Evolutionary conservation across 2,888 invertebrate genomes (phyloP), one percentile per base, ranked within the genome.

Genomic region (Beris morrisii): DNA sequence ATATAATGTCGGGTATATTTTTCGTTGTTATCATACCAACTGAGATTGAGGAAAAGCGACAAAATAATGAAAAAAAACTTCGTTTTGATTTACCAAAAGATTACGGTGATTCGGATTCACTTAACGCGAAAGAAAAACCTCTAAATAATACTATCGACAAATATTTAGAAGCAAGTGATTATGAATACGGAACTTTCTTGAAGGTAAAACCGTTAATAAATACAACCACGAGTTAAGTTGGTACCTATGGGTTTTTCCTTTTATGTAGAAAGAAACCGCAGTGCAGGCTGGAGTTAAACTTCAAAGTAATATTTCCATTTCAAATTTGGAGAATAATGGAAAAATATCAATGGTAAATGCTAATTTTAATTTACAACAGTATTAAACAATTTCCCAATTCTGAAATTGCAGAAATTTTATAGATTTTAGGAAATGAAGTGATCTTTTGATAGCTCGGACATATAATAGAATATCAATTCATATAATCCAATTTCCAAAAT

Each of bases 11-110:
- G 9, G 85, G 85, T 43, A 84, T 84, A n/a, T 75, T 86, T 48
- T 84, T 87, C 70, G 81, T 86, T 43, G 82, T 87, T 12, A 84
- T 82, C 70, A 82, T 87, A 22, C 87, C 86, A 5, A 82, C 82
- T 30, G 83, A 82, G 43, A 65, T 11, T 66, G 80, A 84, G 71
- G 86, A 87, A 75, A 74, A 76, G 50, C 75, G 55, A 30, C 12
- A 12, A 31, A 15, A 46, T n/a, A 65, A 64, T 11, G 4, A 7
- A 53, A 54, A 44, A 22, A n/a, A 13, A 22, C 11, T 32, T 30
- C 45, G 15, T 38, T 22, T 15, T 52, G n/a, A 63, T 45, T 46
- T 31, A 53, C 38, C 43, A 6, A 32, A 30, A 12, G 38, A 48
- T 15, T 7, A 4, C 6, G 5, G 48, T 22, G 12, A 22, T 48